These are phyloP conservation scores for Sebastes steindachneri DNA, from an alignment of 2,797 vertebrate genomes.

Conservation along the genomic window DNA sequence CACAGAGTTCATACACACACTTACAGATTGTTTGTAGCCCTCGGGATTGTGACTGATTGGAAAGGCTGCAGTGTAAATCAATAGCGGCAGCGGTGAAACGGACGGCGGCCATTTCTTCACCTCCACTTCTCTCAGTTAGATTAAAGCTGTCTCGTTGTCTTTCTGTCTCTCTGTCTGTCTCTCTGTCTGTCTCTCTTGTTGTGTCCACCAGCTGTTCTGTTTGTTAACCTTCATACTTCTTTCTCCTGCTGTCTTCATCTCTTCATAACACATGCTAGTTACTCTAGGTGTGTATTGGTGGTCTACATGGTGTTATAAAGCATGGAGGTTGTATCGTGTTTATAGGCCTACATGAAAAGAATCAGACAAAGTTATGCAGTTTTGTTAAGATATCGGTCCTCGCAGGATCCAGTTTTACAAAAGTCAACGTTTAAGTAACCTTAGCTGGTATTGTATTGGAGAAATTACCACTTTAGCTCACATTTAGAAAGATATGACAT, in stretches of 20 bases:
- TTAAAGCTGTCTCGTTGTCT: conserved; percentile 18
- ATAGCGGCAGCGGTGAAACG: conserved; percentile 41
- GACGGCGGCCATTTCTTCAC: conserved; percentile 38
- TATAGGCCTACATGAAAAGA: not conserved
- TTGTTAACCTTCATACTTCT: too few species aligned
- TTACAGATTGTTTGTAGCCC: conserved; percentile 51
- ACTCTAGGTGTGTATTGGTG: not conserved
- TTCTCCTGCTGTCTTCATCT: too few species aligned
- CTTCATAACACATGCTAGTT: too few species aligned
- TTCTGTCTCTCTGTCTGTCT: not conserved
- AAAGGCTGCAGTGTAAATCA: conserved; percentile 62
- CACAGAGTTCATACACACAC: conserved; percentile 18
- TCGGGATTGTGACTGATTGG: conserved; percentile 63
- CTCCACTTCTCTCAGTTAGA: conserved; percentile 32
- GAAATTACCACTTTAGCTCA: not conserved
- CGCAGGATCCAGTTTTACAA: not conserved
- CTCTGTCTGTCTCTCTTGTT: not conserved
- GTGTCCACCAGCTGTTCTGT: not conserved
- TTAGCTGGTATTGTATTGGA: not conserved
- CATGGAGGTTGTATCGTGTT: accelerated
- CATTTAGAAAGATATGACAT: not conserved
- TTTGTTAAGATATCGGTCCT: not conserved
- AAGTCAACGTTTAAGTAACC: too few species aligned
- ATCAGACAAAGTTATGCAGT: not conserved
- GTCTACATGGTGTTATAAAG: not conserved